Evolutionary conservation across 1,140 invertebrate genomes (phyloP), one percentile per base, ranked within the genome.

Genomic region (Gryllus bimaculatus): DNA sequence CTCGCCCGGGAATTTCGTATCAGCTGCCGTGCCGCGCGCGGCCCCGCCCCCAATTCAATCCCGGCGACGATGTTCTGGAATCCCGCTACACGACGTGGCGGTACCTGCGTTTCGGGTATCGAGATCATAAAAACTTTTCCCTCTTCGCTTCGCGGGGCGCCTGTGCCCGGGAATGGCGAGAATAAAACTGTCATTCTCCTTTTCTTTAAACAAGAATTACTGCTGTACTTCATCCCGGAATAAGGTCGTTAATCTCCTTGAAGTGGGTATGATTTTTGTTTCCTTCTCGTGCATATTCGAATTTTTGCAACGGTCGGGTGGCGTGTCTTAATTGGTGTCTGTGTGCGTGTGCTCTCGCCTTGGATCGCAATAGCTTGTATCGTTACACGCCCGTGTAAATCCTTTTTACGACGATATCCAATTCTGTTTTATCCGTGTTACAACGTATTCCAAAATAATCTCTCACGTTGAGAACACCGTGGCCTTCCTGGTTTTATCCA

Each of bases 181-280:
- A 66, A 66, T 66, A 66, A 66, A 66, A 66, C 54, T 66, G 54
- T 66, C 54, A 66, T 66, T 66, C 54, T 18, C 18, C 54, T 66
- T 66, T 66, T 66, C 54, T 18, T 66, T 66, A 66, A 66, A 66
- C 54, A 66, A 66, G 54, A 66, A 66, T 66, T 66, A 66, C 54
- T 66, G 54, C 54, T 66, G 54, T 13, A 66, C 18, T 13, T 10
- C 54, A 18, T 66, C 5, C 54, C 2, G 7, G 54, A 13, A 18
- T 66, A 13, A 13, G 10, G 54, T 66, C 54, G 18, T 13, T 66
- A 18, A 66, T 66, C 18, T 66, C 7, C 18, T 18, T 7, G 2
- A 66, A 10, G 54, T 66, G 10, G 10, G 10, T 66, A 18, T 66
- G 7, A 66, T 13, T 66, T 18, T 66, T 18, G 18, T 66, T 66